Evolutionary conservation across 2,797 vertebrate genomes (phyloP), one percentile per base, ranked within the genome.

Genomic region (Stomatorhinus walkeri): DNA sequence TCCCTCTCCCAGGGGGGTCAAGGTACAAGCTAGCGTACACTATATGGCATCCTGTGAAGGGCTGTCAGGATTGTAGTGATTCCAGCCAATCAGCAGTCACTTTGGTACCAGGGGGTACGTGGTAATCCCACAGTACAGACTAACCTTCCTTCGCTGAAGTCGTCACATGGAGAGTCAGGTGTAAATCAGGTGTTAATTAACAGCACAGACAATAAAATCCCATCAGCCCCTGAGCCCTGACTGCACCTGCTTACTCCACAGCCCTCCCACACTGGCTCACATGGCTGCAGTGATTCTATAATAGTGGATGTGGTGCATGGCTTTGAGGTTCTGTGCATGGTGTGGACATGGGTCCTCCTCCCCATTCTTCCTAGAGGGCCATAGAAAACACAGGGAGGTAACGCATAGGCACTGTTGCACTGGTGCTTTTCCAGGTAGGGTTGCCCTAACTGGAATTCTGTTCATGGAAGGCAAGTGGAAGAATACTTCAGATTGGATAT

Each of bases 151-250:
- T 72, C 24, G 14, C n/a, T 76, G 68, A 40, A 3, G 68, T 43
- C 36, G 79, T 48, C 79, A 5, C 79, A 22, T 48, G 7, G 36
- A 22, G 79, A 12, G 36, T 83, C 79, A 83, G 79, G 79, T 83
- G 43, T 83, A 46, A 83, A 83, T 83, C 79, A 83, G 79, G 79
- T 83, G 79, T 9, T 83, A 83, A 48, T 83, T 46, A 83, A 83
- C 40, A 48, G 16, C 16, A 9, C 36, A 83, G 32, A 83, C 36
- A 48, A 40, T 76, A 36, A 76, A 76, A 40, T 76, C 43, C 36
- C 79, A 19, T 16, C 46, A 49, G 46, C n/a, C 43, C 79, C 19
- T 48, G 79, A 49, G 43, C 32, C 36, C 46, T 83, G 40, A 76
- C 0, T 40, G 32, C 32, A 76, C 68, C 68, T 40, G 68, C 32